phyloP scores from a whole-genome alignment of 2,888 invertebrate genomes.

The Apeira syringaria region DNA sequence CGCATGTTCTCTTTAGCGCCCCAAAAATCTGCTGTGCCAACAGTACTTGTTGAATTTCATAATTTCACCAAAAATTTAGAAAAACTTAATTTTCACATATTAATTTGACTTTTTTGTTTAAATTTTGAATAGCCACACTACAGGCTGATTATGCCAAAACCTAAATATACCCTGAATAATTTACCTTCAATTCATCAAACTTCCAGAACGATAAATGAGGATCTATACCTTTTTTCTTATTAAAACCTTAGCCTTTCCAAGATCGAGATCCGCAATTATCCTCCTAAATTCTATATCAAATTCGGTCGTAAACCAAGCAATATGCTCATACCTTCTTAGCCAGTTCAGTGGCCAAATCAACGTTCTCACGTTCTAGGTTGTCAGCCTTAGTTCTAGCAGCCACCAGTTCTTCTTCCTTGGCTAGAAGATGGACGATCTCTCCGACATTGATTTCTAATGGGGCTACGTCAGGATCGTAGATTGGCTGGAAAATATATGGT shows the following conservation, averaged over 20 bases:
- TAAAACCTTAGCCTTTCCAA: background rate
- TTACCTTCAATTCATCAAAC: too few species aligned
- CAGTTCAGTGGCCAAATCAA: slow-evolving; percentile 92
- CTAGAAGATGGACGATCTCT: slow-evolving; percentile 94
- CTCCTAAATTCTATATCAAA: background rate
- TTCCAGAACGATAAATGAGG: too few species aligned
- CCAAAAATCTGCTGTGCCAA: too few species aligned
- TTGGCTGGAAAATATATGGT: slow-evolving; percentile 55
- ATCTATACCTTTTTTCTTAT: too few species aligned
- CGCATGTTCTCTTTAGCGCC: too few species aligned
- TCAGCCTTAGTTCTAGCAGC: slow-evolving; percentile 94
- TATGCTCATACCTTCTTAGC: slow-evolving; percentile 87
- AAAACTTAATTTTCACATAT: too few species aligned
- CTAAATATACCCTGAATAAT: too few species aligned
- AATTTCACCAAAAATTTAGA: too few species aligned
- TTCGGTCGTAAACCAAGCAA: background rate
- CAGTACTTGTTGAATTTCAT: too few species aligned
- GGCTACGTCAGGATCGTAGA: slow-evolving; percentile 92
- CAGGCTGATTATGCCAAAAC: too few species aligned
- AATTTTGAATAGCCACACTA: too few species aligned
- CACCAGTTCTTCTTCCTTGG: slow-evolving; percentile 96
- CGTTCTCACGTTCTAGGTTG: slow-evolving; percentile 94
- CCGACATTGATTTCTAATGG: slow-evolving; percentile 95
- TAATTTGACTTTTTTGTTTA: too few species aligned
- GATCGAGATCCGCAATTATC: background rate